phyloP scores from a whole-genome alignment of 1,140 invertebrate genomes.

The Drosophila nasuta region DNA sequence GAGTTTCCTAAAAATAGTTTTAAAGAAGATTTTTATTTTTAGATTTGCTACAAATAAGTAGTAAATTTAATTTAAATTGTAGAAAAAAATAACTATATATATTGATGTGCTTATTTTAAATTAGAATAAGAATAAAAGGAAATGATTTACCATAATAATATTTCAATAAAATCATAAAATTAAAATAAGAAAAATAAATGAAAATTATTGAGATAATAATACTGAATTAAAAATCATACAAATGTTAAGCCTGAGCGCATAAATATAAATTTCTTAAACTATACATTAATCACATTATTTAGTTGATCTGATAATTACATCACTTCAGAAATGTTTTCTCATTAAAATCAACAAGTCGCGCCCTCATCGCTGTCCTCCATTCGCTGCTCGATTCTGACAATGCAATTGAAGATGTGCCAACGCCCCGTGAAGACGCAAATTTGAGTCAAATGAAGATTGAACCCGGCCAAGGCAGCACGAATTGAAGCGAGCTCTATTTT shows the following conservation, averaged over 20 bases:
- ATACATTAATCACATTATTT: not conserved
- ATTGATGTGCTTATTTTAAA: too few relatives aligned
- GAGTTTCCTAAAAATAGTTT: too few relatives aligned
- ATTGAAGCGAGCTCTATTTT: conserved; percentile 21
- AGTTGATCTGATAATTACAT: not conserved
- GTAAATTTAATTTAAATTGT: too few relatives aligned
- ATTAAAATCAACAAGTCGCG: not conserved
- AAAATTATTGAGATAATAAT: too few relatives aligned
- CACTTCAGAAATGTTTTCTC: not conserved
- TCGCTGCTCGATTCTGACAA: conserved; percentile 22
- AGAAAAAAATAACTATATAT: too few relatives aligned
- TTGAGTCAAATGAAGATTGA: conserved; percentile 26
- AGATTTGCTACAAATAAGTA: too few relatives aligned
- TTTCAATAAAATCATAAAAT: too few relatives aligned
- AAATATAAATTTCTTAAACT: not conserved
- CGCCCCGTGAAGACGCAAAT: conserved; percentile 41
- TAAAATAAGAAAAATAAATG: too few relatives aligned
- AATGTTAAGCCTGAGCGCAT: not conserved
- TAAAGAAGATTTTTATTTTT: too few relatives aligned
- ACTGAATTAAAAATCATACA: not conserved
- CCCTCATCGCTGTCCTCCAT: conserved; percentile 6
- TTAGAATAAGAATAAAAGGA: too few relatives aligned
- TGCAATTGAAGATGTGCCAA: conserved; percentile 40
- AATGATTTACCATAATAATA: too few relatives aligned
- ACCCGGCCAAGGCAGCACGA: conserved; percentile 28